A percentile compares a stretch with the other conserved stretches of the same genome.
phyloP scores from a whole-genome alignment of 2,113 vertebrate genomes.

The Catharus bicknelli region DNA sequence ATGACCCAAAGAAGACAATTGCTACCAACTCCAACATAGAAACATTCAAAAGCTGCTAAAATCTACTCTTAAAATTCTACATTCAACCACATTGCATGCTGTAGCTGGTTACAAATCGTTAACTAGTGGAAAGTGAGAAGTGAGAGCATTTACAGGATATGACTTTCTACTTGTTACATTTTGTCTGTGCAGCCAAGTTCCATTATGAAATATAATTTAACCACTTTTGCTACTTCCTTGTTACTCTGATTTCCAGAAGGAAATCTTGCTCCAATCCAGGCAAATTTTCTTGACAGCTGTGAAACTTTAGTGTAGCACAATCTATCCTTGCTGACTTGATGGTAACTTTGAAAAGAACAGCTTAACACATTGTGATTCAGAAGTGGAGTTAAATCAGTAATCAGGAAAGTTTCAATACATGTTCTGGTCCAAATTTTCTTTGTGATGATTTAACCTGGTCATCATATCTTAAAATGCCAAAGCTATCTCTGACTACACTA shows the following conservation, averaged over 20 bases:
- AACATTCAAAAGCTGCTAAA: not conserved
- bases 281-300: slow-evolving; percentile 44
- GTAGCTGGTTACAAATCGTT: not conserved
- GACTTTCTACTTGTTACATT: not conserved
- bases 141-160: not conserved
- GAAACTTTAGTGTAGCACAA: not conserved
- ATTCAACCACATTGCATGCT: not conserved
- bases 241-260: slow-evolving; percentile 37
- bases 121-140: not conserved
- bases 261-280: slow-evolving; percentile 28
- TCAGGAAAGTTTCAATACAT: not conserved
- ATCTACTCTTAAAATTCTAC: not conserved
- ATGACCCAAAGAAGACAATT: not conserved
- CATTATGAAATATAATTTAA: not conserved
- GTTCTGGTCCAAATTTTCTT: not conserved
- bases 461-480: not conserved
- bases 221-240: not conserved
- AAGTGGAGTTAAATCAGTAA: not conserved
- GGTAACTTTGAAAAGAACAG: not conserved
- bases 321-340: not conserved
- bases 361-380: not conserved
- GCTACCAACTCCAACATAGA: not conserved
- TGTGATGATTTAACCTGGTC: not conserved
- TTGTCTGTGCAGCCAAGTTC: not conserved
- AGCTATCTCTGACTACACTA: not conserved